Evolutionary conservation across 2,888 invertebrate genomes (phyloP).

Genomic region (Agrypnus murinus): DNA sequence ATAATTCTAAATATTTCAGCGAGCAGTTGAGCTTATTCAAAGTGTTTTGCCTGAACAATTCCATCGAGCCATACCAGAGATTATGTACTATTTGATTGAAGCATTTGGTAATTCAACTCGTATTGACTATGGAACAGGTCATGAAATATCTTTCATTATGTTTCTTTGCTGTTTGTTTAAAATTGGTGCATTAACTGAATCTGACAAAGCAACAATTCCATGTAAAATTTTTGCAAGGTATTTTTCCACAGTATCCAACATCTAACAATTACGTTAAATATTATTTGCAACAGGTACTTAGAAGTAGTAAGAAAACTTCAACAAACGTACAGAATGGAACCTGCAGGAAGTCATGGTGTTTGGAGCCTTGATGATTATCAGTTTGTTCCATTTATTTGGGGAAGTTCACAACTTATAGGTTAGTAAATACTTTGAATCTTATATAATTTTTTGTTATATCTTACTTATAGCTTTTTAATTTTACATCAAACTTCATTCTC

Average conservation of each 20-base stretch:
- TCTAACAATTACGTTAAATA: no score
- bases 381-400: constrained; percentile 99
- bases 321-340: constrained; percentile 96
- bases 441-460: no score
- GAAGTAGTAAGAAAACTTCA: constrained; percentile 90
- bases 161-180: constrained; percentile 96
- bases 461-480: no score
- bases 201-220: constrained; percentile 90
- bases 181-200: constrained; percentile 82
- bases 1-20: constrained; percentile 67
- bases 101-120: constrained; percentile 96
- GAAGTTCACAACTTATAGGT: constrained; percentile 96
- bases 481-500: no score
- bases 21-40: constrained; percentile 77
- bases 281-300: constrained; percentile 80
- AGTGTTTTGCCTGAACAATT: constrained; percentile 78
- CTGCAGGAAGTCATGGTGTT: constrained; percentile 99
- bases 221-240: constrained; percentile 78
- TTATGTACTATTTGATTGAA: constrained; percentile 90
- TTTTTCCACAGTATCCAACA: constrained; percentile 22
- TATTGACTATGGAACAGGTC: constrained; percentile 99
- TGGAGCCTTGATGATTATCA: constrained; percentile 99
- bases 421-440: no score
- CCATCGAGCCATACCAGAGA: constrained; percentile 84
- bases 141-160: constrained; percentile 97